These are phyloP conservation scores for Rhopilema esculentum DNA, from an alignment of 30 jellyfish, hydroid and myxozoan species.

Conservation along the genomic window DNA sequence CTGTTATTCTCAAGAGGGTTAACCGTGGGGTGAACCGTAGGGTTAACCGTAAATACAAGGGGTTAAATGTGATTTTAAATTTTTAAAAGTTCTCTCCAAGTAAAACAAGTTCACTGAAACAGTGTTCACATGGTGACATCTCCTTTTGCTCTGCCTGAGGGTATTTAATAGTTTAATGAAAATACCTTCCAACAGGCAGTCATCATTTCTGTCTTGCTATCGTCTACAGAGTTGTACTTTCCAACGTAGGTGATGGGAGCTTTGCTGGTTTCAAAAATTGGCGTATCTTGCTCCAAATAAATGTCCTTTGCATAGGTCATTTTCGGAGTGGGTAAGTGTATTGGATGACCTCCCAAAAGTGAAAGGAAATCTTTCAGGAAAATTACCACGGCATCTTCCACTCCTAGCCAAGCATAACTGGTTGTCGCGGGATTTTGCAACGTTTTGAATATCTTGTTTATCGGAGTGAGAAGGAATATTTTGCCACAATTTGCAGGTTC, in stretches of 20 bases:
- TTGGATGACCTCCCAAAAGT: slow-evolving; percentile 51
- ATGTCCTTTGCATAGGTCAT: slow-evolving; percentile 1
- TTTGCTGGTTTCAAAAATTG: slow-evolving; percentile 44
- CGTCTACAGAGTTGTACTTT: slow-evolving; percentile 1
- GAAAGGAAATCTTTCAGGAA: slow-evolving; percentile 45
- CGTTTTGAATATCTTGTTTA: background rate
- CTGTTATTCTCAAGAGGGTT: background rate
- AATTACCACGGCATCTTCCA: slow-evolving; percentile 48
- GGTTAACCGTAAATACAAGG: background rate
- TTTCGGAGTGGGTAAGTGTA: slow-evolving; percentile 31
- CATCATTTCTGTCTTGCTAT: slow-evolving; percentile 32
- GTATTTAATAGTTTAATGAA: slow-evolving; percentile 16
- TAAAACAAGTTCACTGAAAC: background rate
- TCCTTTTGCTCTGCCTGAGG: slow-evolving; percentile 3
- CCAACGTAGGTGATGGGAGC: slow-evolving; percentile 40
- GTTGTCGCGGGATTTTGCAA: slow-evolving; percentile 35
- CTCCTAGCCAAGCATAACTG: slow-evolving; percentile 51
- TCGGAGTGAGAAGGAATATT: slow-evolving; percentile 42
- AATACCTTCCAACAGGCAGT: slow-evolving; percentile 42
- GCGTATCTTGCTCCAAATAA: slow-evolving; percentile 11
- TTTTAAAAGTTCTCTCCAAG: slow-evolving; percentile 6
- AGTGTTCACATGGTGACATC: slow-evolving; percentile 11
- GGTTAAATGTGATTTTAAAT: background rate
- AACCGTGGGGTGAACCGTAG: background rate
- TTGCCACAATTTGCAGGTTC: slow-evolving; percentile 44